Percentiles rank a stretch among this genome's conserved stretches.
Evolutionary conservation across 2,888 invertebrate species (phyloP).

Genomic region (Brachyopa scutellaris): DNA sequence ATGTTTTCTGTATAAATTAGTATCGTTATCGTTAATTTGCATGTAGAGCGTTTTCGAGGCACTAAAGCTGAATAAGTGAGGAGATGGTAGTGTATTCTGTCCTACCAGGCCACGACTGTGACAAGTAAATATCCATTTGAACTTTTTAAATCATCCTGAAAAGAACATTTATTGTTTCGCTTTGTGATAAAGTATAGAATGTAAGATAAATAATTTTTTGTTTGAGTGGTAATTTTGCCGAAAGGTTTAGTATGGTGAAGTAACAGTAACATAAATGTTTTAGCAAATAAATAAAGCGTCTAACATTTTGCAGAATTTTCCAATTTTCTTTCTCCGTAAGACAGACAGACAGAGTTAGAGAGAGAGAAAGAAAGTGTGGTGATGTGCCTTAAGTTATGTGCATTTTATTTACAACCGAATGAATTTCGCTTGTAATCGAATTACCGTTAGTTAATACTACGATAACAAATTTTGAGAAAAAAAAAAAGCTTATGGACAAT

Average conservation of each 20-base stretch:
- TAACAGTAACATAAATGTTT: conserved; percentile 24
- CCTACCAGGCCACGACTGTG: conserved; percentile 85
- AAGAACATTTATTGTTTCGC: conserved; percentile 74
- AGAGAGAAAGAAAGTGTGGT: too few species aligned
- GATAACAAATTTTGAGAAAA: too few species aligned
- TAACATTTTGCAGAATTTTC: too few species aligned
- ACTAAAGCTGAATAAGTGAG: conserved; percentile 41
- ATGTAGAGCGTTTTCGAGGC: conserved; percentile 32
- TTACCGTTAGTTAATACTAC: too few species aligned
- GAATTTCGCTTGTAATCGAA: too few species aligned
- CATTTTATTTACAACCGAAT: too few species aligned
- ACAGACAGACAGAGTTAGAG: too few species aligned
- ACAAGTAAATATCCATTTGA: conserved; percentile 86
- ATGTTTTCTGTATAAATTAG: conserved; percentile 23
- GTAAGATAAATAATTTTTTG: conserved; percentile 32
- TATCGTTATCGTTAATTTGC: conserved; percentile 15
- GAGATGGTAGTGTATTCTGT: conserved; percentile 10
- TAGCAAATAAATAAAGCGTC: conserved; percentile 16
- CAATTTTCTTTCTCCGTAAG: too few species aligned
- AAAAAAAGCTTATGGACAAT: too few species aligned
- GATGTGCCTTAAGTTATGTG: too few species aligned
- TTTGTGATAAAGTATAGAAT: conserved; percentile 62
- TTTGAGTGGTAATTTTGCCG: conserved; percentile 26
- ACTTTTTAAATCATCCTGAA: conserved; percentile 87
- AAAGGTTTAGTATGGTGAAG: conserved; percentile 39